Percentiles rank a stretch among this genome's conserved stretches.
These are phyloP conservation scores for Myotis yumanensis DNA, from an alignment of 2,113 vertebrate genomes.

Conservation along the genomic window DNA sequence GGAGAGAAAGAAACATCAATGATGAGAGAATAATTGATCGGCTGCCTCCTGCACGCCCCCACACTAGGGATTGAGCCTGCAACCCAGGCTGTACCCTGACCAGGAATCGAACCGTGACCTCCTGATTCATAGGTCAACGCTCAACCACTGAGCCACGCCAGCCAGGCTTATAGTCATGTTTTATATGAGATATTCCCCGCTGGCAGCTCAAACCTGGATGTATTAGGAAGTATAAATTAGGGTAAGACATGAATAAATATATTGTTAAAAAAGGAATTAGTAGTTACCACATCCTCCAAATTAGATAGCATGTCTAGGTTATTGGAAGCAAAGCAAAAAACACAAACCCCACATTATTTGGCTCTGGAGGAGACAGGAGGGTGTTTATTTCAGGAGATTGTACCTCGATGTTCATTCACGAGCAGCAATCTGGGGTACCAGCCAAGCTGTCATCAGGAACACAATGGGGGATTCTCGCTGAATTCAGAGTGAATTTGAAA, in stretches of 20 bases:
- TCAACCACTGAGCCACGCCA: too few species aligned
- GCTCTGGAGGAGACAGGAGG: background rate
- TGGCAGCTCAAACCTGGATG: background rate
- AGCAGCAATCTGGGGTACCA: too few species aligned
- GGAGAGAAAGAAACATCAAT: too few species aligned
- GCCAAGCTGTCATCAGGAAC: background rate
- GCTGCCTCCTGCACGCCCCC: too few species aligned
- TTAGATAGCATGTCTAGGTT: background rate
- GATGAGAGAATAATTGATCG: too few species aligned
- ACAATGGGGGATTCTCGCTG: background rate
- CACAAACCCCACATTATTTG: background rate
- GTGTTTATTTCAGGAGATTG: background rate
- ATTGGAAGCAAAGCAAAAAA: background rate
- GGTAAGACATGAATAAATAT: background rate
- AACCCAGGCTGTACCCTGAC: too few species aligned
- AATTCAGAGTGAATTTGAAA: background rate
- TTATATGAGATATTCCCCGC: background rate
- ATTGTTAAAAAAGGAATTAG: background rate
- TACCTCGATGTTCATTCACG: background rate
- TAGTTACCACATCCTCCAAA: too few species aligned
- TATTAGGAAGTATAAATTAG: background rate
- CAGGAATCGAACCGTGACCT: too few species aligned
- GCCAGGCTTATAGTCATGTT: background rate
- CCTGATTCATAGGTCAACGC: too few species aligned
- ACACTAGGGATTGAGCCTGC: too few species aligned